Base-by-base conservation (phyloP, 2,113 vertebrate species). In the Eleginops maclovinus region DNA sequence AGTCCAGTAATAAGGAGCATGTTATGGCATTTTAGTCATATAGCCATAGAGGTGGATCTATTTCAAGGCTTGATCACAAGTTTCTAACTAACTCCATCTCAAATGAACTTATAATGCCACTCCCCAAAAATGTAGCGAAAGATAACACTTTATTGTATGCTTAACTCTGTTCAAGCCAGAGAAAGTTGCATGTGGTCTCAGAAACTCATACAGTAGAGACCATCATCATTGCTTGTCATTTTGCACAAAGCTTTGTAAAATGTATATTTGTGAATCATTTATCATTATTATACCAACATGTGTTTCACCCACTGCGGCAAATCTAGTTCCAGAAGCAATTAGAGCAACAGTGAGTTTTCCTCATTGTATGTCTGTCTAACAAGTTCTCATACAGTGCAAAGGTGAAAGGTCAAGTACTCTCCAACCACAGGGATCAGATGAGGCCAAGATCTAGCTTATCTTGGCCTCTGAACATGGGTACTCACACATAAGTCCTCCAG, bases 331-430 rank as follows among this genome's bases (percentile, higher is more conserved):
- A 28, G 46, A 0, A 21, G 19, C 50, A 22, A 16, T 49, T 53
- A 56, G 11, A 75, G 61, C 49, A 31, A 19, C 26, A 43, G 54
- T n/a, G 58, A 62, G 54, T 40, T 59, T 66, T 64, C 75, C 9
- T 61, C 65, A 51, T 64, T 11, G 17, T 36, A 74, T 22, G 41
- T 55, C 46, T 50, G 49, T 54, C 47, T 21, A 26, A 55, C 46
- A 51, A 61, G 67, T 74, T 82, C 40, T 36, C 40, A 51, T 68
- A n/a, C 56, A 51, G 65, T 47, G 62, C 74, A 47, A 61, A 81
- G 81, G 73, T 86, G 24, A 72, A 76, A 59, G 40, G 56, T 87
- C 84, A 83, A 74, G 62, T 65, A 56, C 28, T 73, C 55, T 70
- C 14, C 63, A 51, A 62, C 41, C 72, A 56, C 4, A 1, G 61